These are phyloP conservation scores for Colletes latitarsis DNA, from an alignment of 1,140 invertebrate genomes.

Conservation along the genomic window DNA sequence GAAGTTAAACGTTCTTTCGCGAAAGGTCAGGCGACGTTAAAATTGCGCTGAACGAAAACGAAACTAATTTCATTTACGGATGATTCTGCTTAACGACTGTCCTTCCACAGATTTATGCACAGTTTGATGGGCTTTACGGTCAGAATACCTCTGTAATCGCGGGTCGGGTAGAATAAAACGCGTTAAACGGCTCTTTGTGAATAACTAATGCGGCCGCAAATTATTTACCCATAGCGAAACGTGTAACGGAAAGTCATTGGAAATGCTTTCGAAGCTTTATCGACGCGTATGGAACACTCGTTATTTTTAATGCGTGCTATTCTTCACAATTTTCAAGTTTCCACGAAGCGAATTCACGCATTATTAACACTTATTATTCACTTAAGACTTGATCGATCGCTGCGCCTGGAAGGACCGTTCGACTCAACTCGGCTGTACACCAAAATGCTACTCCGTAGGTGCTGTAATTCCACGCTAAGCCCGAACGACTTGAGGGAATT, in stretches of 20 bases:
- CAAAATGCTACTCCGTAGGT: slow-evolving; percentile 21
- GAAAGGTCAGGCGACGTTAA: background rate
- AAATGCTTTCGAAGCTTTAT: background rate
- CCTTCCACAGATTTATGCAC: background rate
- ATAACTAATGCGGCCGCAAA: background rate
- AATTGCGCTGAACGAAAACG: background rate
- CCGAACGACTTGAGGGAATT: background rate
- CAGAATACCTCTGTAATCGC: background rate
- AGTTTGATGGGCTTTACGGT: background rate
- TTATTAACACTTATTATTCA: background rate
- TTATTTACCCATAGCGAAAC: background rate
- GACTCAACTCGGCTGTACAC: slow-evolving; percentile 8
- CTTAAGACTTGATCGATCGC: background rate
- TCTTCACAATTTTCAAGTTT: background rate
- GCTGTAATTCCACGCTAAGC: slow-evolving; percentile 1
- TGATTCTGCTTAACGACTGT: slow-evolving; percentile 8
- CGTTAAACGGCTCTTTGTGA: background rate
- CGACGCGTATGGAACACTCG: no score
- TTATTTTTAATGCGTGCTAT: no score
- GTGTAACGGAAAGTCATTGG: background rate
- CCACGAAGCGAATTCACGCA: background rate
- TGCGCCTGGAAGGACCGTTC: background rate
- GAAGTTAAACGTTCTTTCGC: no score
- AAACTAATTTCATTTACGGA: slow-evolving; percentile 15
- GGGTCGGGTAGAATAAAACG: background rate